These are phyloP conservation scores for Montipora capitata DNA, from an alignment of 92 coral and sea anemone species.

Conservation along the genomic window DNA sequence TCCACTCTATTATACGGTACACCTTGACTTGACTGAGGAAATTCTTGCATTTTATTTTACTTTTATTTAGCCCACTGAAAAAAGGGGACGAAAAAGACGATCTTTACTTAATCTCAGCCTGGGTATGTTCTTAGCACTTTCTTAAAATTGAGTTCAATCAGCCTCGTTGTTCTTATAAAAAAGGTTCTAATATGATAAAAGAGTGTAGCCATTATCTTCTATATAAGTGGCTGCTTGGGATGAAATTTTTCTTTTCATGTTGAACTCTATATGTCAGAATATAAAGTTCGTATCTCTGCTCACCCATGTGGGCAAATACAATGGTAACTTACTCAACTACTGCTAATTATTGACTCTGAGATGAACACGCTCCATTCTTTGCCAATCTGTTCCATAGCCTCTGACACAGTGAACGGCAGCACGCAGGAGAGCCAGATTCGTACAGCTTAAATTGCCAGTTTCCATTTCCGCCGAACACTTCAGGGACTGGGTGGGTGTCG, in stretches of 20 bases:
- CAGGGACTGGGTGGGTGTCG: constrained; percentile 39
- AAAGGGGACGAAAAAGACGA: constrained; percentile 20
- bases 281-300: constrained; percentile 28
- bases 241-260: constrained; percentile 15
- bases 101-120: constrained; percentile 19
- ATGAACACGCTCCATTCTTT: constrained; percentile 7
- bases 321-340: constrained; percentile 28
- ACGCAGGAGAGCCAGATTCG: constrained; percentile 28
- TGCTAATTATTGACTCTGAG: constrained; percentile 32
- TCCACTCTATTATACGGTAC: constrained; percentile 18
- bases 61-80: constrained; percentile 32
- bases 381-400: constrained; percentile 13
- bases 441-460: constrained; percentile 19
- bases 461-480: constrained; percentile 24
- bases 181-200: neutral
- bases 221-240: constrained; percentile 25
- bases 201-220: constrained; percentile 25
- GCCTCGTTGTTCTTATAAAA: constrained; percentile 5
- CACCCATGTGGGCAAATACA: constrained; percentile 7
- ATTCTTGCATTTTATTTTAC: constrained; percentile 22
- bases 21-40: constrained; percentile 13
- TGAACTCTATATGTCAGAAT: constrained; percentile 15
- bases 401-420: constrained; percentile 13
- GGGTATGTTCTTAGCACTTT: constrained; percentile 26
- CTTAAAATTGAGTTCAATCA: constrained; percentile 15